Base-by-base conservation (phyloP, 2,797 vertebrate species). In the Siniperca scherzeri region DNA sequence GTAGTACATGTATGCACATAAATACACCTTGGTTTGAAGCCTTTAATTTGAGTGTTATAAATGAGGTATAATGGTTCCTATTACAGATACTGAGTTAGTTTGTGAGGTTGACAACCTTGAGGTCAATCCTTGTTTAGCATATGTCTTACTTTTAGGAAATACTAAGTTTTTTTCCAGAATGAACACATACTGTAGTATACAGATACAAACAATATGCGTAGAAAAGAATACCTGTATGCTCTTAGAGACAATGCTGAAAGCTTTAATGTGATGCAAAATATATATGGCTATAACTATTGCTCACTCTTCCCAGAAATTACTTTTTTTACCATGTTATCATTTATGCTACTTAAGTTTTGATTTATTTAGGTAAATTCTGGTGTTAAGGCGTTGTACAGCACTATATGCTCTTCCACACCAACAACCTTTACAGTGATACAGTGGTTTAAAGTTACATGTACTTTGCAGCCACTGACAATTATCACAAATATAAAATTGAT, bases 251-350 rank as follows among this genome's bases (percentile, higher is more conserved):
- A 22, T 25, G 46, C 30, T 64, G n/a, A 60, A 44, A 70, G 70
- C 27, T 67, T 87, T 48, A 65, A 36, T 80, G 27, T 64, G 48
- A 62, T 42, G 74, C 25, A 60, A 66, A 74, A 67, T 65, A 2
- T 42, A 4, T 46, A 73, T 3, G 14, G n/a, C 16, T 30, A 22
- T 13, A 73, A 66, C 27, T 62, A 38, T 2, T 64, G 38, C 77
- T 42, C 65, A 77, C 55, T 83, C 70, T 69, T 68, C 53, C 44
- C 25, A 70, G 53, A 74, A 86, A 83, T 70, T 21, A 68, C 48
- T 56, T 36, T 61, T 74, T 83, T 68, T 40, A 69, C n/a, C 25
- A 40, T 19, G 33, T 62, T 70, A 81, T 46, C 13, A 70, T 68
- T 81, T 78, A 74, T 48, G 40, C 48, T 62, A 22, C 12, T 77